Evolutionary conservation across 2,113 vertebrate genomes (phyloP), one percentile per base, ranked within the genome.

Genomic region (Psilopsiagon aymara): DNA sequence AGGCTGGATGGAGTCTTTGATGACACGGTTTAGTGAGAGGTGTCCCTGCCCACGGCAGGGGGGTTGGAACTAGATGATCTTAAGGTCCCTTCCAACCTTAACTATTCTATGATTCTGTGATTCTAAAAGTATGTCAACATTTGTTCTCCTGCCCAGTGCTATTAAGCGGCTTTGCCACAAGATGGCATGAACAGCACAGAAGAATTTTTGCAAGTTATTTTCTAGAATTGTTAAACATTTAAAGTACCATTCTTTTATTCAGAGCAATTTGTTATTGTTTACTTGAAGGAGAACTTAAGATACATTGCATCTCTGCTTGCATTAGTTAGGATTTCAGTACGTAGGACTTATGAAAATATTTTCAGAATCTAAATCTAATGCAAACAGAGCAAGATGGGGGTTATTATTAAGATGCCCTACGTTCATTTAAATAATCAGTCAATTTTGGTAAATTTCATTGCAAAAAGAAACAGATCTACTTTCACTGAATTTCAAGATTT

Each of bases 131-230:
- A n/a, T 7, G 6, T 39, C 57, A 47, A 82, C 4, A 16, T 46
- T 37, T 70, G 29, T 51, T 63, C 11, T 68, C 17, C 20, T 41
- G 31, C 9, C 16, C 44, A 37, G 17, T 87, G 96, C 74, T 69
- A 66, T 88, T 66, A 77, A 64, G 43, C 19, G 31, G 33, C n/a
- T 63, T 91, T 66, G 70, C 96, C 96, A 96, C 95, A 93, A 96
- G 95, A 82, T 96, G 96, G 96, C 96, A 94, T 59, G 25, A 89
- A 79, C 28, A 70, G 31, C 49, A 91, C 82, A 62, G 69, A 86
- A 62, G 44, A 79, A 16, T 24, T 75, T 75, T 77, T 81, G 24
- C 27, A 64, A 15, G 28, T 47, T 71, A 51, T 71, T 87, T 90
- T 92, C 73, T 62, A 33, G 27, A 91, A 59, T 12, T 35, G 6